phyloP scores from a whole-genome alignment of 2,888 invertebrate genomes.

The Ennomos fuscantarius region DNA sequence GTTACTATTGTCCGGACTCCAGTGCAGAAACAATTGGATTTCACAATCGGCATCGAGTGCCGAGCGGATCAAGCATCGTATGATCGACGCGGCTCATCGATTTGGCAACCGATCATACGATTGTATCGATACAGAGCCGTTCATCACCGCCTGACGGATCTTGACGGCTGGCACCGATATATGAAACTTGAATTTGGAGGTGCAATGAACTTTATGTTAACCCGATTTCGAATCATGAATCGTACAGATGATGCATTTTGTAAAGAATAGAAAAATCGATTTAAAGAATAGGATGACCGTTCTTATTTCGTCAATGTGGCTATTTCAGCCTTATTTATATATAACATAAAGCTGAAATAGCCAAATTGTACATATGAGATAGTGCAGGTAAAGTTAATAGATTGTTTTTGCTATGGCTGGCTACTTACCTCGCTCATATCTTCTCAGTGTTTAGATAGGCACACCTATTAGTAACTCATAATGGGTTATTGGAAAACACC shows the following conservation, averaged over 20 bases:
- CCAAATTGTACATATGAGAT: too few species aligned
- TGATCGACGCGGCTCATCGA: conserved; percentile 49
- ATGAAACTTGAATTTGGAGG: conserved; percentile 14
- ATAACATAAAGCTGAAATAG: too few species aligned
- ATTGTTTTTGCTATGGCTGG: not conserved
- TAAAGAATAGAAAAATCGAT: not conserved
- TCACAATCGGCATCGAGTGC: conserved; percentile 29
- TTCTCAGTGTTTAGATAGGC: too few species aligned
- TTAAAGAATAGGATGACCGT: too few species aligned
- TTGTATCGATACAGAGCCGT: conserved; percentile 23
- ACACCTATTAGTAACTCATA: too few species aligned
- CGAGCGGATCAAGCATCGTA: conserved; percentile 28
- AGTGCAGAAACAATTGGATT: conserved; percentile 21
- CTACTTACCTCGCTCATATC: too few species aligned
- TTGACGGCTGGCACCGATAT: conserved; percentile 16
- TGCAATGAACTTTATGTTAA: conserved; percentile 30
- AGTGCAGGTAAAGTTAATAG: not conserved
- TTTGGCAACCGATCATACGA: conserved; percentile 62
- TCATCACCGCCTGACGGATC: conserved; percentile 30
- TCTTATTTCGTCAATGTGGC: too few species aligned
- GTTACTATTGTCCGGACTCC: not conserved
- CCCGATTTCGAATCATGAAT: conserved; percentile 13
- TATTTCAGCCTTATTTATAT: too few species aligned
- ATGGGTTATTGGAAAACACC: too few species aligned
- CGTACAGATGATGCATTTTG: conserved; percentile 10